Conservation (phyloP, 2,113 vertebrate species). For the Toxotes jaculatrix region DNA sequence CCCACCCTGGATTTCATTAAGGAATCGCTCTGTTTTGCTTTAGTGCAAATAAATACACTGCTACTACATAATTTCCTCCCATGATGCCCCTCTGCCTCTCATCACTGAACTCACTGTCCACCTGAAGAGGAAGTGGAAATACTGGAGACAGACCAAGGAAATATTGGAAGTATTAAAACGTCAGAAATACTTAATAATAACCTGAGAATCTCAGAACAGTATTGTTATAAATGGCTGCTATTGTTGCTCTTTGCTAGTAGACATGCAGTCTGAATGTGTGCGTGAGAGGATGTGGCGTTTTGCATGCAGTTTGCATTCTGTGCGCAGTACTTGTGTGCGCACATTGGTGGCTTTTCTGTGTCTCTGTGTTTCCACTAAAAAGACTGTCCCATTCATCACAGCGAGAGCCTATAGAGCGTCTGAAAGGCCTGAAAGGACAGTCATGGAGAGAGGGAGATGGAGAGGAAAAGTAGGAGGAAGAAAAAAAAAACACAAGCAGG, state of each 20-base stretch:
- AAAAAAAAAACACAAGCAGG: not conserved
- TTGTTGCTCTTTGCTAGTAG: constrained; percentile 17
- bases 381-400: constrained; percentile 15
- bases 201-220: constrained; percentile 5
- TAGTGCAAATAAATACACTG: constrained; percentile 59
- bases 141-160: constrained; percentile 3
- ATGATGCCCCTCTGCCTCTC: constrained; percentile 41
- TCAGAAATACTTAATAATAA: constrained; percentile 1
- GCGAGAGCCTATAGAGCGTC: constrained; percentile 4
- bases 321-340: not conserved
- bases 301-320: constrained; percentile 15
- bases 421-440: constrained; percentile 28
- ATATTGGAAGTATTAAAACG: constrained; percentile 15
- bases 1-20: constrained; percentile 80
- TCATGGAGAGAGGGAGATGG: not conserved
- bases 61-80: constrained; percentile 58
- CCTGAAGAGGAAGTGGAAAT: constrained; percentile 42
- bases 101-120: constrained; percentile 36
- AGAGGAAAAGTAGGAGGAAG: too few relatives aligned
- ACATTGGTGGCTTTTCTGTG: not conserved
- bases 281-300: not conserved
- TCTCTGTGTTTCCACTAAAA: constrained; percentile 10
- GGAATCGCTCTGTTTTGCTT: constrained; percentile 69
- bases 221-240: not conserved
- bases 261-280: not conserved